Evolutionary conservation across 1,140 invertebrate genomes (phyloP).

Genomic region (Temnothorax curvispinosus): DNA sequence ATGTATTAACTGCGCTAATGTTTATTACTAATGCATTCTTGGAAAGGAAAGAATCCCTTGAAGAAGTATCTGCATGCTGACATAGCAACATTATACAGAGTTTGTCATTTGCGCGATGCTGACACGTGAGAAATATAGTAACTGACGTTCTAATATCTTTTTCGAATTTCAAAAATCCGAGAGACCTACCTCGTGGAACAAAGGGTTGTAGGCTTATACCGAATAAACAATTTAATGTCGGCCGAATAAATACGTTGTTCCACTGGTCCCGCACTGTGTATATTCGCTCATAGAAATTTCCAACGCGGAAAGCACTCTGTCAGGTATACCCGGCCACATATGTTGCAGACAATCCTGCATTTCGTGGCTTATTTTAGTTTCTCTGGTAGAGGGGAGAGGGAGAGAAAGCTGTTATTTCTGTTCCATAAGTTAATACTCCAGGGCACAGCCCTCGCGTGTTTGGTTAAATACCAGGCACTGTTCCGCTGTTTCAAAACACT

Average conservation of each 20-base stretch:
- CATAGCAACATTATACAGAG: neutral
- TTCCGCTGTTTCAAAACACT: slow-evolving; percentile 21
- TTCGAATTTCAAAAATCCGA: neutral
- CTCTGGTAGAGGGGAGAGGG: slow-evolving; percentile 30
- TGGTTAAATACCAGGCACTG: slow-evolving; percentile 30
- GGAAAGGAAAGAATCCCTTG: neutral
- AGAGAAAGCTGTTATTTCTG: slow-evolving; percentile 75
- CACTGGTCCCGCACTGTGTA: neutral
- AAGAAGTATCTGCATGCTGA: neutral
- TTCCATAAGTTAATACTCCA: slow-evolving; percentile 76
- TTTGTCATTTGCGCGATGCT: neutral
- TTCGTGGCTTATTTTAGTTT: slow-evolving; percentile 75
- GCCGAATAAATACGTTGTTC: slow-evolving; percentile 35
- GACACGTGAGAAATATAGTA: neutral
- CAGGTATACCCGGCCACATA: slow-evolving; percentile 50
- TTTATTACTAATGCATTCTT: neutral
- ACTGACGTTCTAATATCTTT: neutral
- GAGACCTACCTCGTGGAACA: slow-evolving; percentile 3
- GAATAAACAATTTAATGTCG: slow-evolving; percentile 49
- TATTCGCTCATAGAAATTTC: slow-evolving; percentile 45
- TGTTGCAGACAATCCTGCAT: slow-evolving; percentile 66
- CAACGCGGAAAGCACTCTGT: slow-evolving; percentile 47
- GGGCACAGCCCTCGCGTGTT: slow-evolving; percentile 11
- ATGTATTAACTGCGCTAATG: neutral
- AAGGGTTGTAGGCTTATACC: neutral